Percentiles rank a stretch among this genome's conserved stretches.
Conservation (phyloP, 2,888 invertebrate species). For the Geophilus truncorum region DNA sequence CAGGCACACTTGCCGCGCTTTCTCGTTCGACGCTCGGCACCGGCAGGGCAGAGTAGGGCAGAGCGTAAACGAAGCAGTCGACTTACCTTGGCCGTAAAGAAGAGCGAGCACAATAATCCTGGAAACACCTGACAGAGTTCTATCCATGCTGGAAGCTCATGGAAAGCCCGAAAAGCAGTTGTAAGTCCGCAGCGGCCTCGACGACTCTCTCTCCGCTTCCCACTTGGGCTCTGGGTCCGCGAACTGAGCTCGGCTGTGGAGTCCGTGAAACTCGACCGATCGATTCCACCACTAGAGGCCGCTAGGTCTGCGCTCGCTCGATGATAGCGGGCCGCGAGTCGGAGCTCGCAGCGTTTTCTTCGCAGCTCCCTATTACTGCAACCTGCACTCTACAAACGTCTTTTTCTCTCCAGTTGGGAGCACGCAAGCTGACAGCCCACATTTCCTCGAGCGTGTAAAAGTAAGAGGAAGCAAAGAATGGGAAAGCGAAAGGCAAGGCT, state of each 20-base stretch:
- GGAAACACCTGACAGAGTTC: not conserved
- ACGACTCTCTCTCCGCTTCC: constrained; percentile 12
- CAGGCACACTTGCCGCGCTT: not conserved
- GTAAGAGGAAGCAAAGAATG: not conserved
- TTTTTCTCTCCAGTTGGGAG: not conserved
- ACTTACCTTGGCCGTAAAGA: constrained; percentile 20
- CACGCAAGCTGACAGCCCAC: not conserved
- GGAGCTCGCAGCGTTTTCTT: not conserved
- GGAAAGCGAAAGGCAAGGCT: not conserved
- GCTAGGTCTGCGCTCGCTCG: not conserved
- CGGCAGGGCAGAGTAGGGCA: too few species aligned
- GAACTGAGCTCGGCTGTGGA: not conserved
- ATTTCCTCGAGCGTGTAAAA: not conserved
- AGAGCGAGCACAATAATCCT: constrained; percentile 23
- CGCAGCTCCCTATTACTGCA: not conserved
- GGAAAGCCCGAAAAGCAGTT: constrained; percentile 14
- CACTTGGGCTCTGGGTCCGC: constrained; percentile 1
- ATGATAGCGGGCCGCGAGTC: not conserved
- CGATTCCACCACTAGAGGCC: not conserved
- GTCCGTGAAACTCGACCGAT: not conserved
- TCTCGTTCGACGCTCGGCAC: too few species aligned
- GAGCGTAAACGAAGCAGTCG: not conserved
- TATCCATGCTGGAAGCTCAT: constrained; percentile 32
- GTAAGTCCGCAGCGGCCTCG: not conserved
- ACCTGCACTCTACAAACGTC: not conserved